A percentile compares a stretch with the other conserved stretches of the same genome.
phyloP scores from a whole-genome alignment of 2,113 vertebrate genomes.

The Lota lota region DNA sequence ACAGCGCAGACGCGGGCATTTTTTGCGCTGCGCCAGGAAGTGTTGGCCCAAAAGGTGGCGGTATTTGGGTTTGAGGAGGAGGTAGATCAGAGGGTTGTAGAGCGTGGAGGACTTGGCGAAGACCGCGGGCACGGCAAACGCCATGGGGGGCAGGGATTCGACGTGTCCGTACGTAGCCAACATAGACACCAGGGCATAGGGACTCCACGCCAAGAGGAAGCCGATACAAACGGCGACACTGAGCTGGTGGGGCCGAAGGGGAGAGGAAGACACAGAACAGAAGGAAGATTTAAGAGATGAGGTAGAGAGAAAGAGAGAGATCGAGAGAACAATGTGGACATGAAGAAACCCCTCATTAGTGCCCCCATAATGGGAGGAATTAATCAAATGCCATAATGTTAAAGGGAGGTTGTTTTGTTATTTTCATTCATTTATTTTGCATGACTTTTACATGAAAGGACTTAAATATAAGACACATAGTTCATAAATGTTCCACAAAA shows the following conservation, averaged over 20 bases:
- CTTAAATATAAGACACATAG: too few species aligned
- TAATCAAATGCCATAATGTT: too few species aligned
- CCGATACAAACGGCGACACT: conserved; percentile 59
- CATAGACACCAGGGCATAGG: conserved; percentile 62
- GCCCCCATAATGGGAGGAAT: too few species aligned
- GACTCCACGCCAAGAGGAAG: conserved; percentile 62
- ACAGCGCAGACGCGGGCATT: conserved; percentile 23
- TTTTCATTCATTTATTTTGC: too few species aligned
- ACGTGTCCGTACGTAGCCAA: conserved; percentile 59
- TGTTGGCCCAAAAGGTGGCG: conserved; percentile 36
- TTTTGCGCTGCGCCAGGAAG: conserved; percentile 19
- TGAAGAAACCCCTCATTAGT: too few species aligned
- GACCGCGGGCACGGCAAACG: conserved; percentile 60
- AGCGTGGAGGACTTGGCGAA: conserved; percentile 66
- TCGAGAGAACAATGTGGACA: not conserved
- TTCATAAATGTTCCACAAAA: too few species aligned
- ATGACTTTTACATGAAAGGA: too few species aligned
- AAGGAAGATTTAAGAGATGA: not conserved
- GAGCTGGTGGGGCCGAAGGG: conserved; percentile 32
- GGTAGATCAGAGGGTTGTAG: conserved; percentile 57
- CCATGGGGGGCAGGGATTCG: conserved; percentile 52
- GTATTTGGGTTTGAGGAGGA: conserved; percentile 59
- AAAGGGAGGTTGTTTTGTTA: too few species aligned
- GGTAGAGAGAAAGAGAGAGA: not conserved
- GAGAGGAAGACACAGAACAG: not conserved